phyloP scores from a whole-genome alignment of 1,140 invertebrate species.

The Harlomillsia oculata region DNA sequence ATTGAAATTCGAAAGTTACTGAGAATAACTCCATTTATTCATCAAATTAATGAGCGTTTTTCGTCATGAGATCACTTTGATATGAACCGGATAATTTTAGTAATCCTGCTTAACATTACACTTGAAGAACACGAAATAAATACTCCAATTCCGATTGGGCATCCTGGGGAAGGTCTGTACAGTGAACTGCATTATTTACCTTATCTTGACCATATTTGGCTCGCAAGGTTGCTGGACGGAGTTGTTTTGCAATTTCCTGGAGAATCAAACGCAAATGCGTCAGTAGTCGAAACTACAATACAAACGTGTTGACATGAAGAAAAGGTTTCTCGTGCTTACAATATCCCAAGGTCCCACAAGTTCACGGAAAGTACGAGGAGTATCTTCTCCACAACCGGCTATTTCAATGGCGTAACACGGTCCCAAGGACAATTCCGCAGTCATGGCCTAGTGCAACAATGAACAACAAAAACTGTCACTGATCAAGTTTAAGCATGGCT shows the following conservation, averaged over 20 bases:
- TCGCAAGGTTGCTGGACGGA: slow-evolving; percentile 70
- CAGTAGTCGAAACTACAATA: too few species aligned
- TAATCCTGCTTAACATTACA: neutral
- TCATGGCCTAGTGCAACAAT: slow-evolving; percentile 56
- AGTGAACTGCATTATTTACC: slow-evolving; percentile 81
- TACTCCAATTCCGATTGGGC: slow-evolving; percentile 59
- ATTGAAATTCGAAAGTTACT: too few species aligned
- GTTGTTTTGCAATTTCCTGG: slow-evolving; percentile 70
- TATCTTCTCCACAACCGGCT: slow-evolving; percentile 50
- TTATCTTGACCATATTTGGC: slow-evolving; percentile 73
- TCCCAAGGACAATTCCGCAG: slow-evolving; percentile 67
- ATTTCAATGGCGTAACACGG: slow-evolving; percentile 79
- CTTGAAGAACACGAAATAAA: slow-evolving; percentile 29
- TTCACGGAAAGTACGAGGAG: slow-evolving; percentile 65
- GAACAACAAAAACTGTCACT: slow-evolving; percentile 8
- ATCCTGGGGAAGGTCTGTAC: slow-evolving; percentile 83
- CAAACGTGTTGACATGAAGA: too few species aligned
- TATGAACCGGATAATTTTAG: neutral
- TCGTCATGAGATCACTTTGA: neutral
- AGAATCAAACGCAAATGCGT: too few species aligned
- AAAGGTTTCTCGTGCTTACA: slow-evolving; percentile 47
- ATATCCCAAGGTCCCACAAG: slow-evolving; percentile 79
- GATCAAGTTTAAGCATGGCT: slow-evolving; percentile 2
- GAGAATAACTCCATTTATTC: neutral
- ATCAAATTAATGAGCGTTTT: too few species aligned